phyloP scores from a whole-genome alignment of 2,888 invertebrate genomes.

The Stratiomys singularior region DNA sequence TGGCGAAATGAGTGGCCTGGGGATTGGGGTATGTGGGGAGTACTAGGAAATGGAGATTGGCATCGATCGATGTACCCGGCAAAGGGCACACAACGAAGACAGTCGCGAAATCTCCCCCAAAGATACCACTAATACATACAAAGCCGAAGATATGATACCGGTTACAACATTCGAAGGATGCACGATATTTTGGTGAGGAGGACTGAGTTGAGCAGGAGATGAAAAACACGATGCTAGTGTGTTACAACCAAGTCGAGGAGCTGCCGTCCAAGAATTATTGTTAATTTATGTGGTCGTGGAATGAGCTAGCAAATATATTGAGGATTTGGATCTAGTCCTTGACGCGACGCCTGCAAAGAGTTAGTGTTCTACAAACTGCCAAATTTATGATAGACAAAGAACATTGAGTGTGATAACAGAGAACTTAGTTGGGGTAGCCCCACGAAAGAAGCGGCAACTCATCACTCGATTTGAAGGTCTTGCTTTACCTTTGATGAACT shows the following conservation, averaged over 20 bases:
- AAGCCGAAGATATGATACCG: neutral
- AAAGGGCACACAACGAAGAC: neutral
- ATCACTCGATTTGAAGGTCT: too few species aligned
- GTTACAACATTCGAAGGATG: neutral
- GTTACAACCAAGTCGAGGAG: neutral
- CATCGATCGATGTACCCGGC: neutral
- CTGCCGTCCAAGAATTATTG: neutral
- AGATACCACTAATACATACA: neutral
- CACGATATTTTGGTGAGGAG: neutral
- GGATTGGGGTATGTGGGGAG: neutral
- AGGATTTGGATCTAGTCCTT: too few species aligned
- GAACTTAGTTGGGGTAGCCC: too few species aligned
- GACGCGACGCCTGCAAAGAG: too few species aligned
- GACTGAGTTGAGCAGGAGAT: neutral
- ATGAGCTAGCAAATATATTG: too few species aligned
- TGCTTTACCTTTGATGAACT: neutral
- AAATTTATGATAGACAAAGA: too few species aligned
- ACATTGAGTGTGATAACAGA: too few species aligned
- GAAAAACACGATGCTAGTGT: neutral
- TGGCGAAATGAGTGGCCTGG: neutral
- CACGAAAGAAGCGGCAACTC: too few species aligned
- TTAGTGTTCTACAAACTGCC: too few species aligned
- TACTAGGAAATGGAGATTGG: neutral
- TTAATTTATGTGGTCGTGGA: too few species aligned
- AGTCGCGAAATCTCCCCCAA: neutral